Percentiles rank a stretch among this genome's conserved stretches.
Conservation (phyloP, 2,797 vertebrate genomes). For the Siniperca obscura region DNA sequence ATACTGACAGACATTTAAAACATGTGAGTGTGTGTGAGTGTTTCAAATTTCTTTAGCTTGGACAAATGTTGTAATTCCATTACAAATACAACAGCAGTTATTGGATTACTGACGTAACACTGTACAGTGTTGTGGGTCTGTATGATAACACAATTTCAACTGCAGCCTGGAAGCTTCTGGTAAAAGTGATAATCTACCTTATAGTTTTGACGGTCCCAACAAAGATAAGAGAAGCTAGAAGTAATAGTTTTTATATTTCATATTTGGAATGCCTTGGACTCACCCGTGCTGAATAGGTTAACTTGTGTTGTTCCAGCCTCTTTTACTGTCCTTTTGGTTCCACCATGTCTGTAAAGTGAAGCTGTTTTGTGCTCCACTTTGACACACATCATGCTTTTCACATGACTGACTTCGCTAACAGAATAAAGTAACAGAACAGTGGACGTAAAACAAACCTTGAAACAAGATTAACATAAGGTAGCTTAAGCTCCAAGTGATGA, state of each 20-base stretch:
- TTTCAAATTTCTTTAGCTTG: not conserved
- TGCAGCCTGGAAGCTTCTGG: not conserved
- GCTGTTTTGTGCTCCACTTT: conserved; percentile 50
- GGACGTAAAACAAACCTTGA: conserved; percentile 51
- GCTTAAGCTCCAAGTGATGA: not conserved
- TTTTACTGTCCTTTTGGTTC: conserved; percentile 65
- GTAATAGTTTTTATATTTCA: conserved; percentile 2
- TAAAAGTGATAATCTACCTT: conserved; percentile 1
- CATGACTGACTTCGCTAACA: conserved; percentile 48
- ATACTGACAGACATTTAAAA: not conserved
- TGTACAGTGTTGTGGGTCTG: not conserved
- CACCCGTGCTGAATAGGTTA: conserved; percentile 53
- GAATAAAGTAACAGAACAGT: conserved; percentile 46
- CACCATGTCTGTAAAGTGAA: conserved; percentile 40
- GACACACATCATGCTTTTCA: conserved; percentile 62
- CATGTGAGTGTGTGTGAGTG: not conserved
- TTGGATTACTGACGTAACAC: not conserved
- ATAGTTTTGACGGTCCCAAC: not conserved
- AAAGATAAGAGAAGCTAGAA: conserved; percentile 22
- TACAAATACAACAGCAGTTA: not conserved
- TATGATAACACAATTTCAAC: conserved; percentile 1
- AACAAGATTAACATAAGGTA: conserved; percentile 52
- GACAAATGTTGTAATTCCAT: not conserved
- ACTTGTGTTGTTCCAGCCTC: conserved; percentile 57
- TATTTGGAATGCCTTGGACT: conserved; percentile 23